These are phyloP conservation scores for pig (Sus scrofa) DNA, from an alignment of 2,113 vertebrate species.

Conservation along the genomic window DNA sequence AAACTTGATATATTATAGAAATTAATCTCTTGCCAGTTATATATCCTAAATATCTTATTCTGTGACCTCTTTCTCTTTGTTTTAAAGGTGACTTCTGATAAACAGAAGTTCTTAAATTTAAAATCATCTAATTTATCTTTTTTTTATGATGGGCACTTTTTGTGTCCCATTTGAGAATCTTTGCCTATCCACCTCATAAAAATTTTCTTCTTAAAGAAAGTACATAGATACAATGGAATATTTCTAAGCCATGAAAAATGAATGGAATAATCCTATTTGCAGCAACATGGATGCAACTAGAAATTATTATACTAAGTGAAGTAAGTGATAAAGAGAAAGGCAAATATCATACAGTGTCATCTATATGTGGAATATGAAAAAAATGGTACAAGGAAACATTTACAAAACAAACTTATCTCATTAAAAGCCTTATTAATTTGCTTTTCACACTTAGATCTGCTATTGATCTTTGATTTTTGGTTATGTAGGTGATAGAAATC, in stretches of 20 bases:
- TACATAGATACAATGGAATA: too few relatives aligned
- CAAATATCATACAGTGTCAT: too few relatives aligned
- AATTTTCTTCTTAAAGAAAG: not conserved
- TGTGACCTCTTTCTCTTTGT: not conserved
- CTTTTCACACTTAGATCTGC: not conserved
- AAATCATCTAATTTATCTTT: not conserved
- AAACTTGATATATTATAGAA: not conserved
- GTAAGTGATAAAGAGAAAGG: too few relatives aligned
- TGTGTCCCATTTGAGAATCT: not conserved
- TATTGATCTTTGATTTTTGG: constrained; percentile 14
- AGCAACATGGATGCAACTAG: too few relatives aligned
- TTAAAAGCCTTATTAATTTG: not conserved
- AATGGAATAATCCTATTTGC: too few relatives aligned
- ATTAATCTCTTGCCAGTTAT: not conserved
- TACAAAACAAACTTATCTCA: not conserved
- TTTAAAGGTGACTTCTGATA: not conserved
- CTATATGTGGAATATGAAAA: too few relatives aligned
- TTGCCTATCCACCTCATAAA: not conserved
- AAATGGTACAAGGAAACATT: too few relatives aligned
- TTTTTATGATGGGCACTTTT: not conserved
- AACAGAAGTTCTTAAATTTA: not conserved
- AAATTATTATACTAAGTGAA: too few relatives aligned
- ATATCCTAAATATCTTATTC: not conserved
- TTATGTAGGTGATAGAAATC: not conserved
- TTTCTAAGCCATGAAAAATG: too few relatives aligned